Conservation (phyloP, 2,888 invertebrate species). For the Molanna angustata region DNA sequence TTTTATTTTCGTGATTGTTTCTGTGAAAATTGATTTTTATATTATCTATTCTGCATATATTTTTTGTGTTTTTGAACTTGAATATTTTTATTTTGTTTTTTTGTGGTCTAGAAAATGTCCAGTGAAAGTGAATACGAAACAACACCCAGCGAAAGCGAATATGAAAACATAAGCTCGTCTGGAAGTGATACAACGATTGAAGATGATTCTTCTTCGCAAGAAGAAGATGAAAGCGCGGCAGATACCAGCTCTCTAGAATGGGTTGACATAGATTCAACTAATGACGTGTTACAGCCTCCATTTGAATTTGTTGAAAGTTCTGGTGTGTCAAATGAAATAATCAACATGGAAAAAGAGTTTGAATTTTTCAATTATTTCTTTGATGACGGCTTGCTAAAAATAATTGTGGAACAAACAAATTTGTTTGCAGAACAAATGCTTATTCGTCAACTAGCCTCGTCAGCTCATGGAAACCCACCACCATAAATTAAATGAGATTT, state of each 20-base stretch:
- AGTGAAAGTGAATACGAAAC: slow-evolving; percentile 12
- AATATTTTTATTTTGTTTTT: slow-evolving; percentile 7
- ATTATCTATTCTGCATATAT: not conserved
- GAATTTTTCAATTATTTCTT: slow-evolving; percentile 27
- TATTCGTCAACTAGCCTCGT: slow-evolving; percentile 5
- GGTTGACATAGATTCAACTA: slow-evolving; percentile 11
- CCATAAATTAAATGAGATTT: too few relatives aligned
- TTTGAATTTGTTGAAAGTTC: slow-evolving; percentile 24
- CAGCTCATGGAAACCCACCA: slow-evolving; percentile 26
- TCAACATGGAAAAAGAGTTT: slow-evolving; percentile 10
- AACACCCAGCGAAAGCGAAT: slow-evolving; percentile 6
- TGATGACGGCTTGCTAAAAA: slow-evolving; percentile 18
- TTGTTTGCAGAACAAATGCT: slow-evolving; percentile 14
- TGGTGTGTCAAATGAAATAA: slow-evolving; percentile 11
- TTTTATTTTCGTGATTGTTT: slow-evolving; percentile 3
- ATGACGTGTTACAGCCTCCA: slow-evolving; percentile 12
- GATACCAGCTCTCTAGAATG: slow-evolving; percentile 6
- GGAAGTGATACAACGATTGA: slow-evolving; percentile 20
- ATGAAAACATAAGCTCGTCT: slow-evolving; percentile 21
- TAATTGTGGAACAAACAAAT: slow-evolving; percentile 24
- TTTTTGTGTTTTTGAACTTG: not conserved
- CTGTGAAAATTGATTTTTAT: slow-evolving; percentile 2
- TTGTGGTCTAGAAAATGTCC: slow-evolving; percentile 8
- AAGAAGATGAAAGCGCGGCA: slow-evolving; percentile 8
- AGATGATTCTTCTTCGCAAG: slow-evolving; percentile 13